phyloP scores from a whole-genome alignment of 2,797 vertebrate genomes.

The Scolopax bukidnonensis region DNA sequence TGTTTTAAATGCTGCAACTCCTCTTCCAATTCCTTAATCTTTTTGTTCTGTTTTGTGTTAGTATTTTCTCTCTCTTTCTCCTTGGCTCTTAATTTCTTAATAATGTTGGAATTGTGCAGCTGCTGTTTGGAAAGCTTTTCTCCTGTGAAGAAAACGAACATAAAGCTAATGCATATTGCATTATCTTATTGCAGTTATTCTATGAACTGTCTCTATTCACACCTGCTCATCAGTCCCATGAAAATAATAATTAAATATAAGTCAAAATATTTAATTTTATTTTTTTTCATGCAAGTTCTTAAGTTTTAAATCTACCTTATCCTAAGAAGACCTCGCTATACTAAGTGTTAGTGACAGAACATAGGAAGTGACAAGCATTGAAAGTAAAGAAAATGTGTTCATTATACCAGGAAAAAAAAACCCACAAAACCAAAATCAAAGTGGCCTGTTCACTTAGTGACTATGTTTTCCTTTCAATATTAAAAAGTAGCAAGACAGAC shows the following conservation, averaged over 20 bases:
- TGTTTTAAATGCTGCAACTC: constrained; percentile 91
- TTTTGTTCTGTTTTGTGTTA: constrained; percentile 87
- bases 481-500: not conserved
- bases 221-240: not conserved
- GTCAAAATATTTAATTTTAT: not conserved
- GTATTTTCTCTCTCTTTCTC: constrained; percentile 91
- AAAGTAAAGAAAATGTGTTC: not conserved
- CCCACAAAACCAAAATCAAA: not conserved
- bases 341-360: not conserved
- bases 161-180: not conserved
- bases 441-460: not conserved
- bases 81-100: constrained; percentile 95
- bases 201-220: not conserved
- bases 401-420: not conserved
- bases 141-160: constrained; percentile 75
- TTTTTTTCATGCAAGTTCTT: not conserved
- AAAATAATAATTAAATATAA: not conserved
- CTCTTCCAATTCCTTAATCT: constrained; percentile 90
- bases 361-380: not conserved
- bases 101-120: constrained; percentile 95
- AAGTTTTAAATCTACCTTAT: not conserved
- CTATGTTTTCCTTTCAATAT: not conserved
- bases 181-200: not conserved
- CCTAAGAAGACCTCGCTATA: not conserved
- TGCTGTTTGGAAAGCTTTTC: constrained; percentile 99